Base-by-base conservation (phyloP, 2,113 vertebrate genomes). In the Phaethornis superciliosus region DNA sequence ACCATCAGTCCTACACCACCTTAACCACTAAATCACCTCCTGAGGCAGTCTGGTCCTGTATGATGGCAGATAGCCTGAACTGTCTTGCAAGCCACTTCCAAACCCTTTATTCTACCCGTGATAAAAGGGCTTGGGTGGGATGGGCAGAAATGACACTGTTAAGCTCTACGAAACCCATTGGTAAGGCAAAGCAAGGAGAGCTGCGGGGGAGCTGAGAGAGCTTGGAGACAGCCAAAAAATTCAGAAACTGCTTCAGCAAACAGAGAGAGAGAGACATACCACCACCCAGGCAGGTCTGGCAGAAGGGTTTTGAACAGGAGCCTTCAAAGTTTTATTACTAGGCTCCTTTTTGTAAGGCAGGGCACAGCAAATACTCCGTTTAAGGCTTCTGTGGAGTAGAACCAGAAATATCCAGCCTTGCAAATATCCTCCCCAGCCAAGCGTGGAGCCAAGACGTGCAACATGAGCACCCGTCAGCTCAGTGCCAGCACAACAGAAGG, bases 341-440 rank as follows among this genome's bases (percentile, higher is more conserved):
- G 90, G 89, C 91, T 96, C 69, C 86, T 95, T 96, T 94, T 13
- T 11, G 28, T 87, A 85, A 94, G 91, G 90, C 91, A 93, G 94
- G 96, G 95, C 94, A 93, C 77, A 85, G 92, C 94, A 92, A 96
- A 96, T 92, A 93, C 92, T 94, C 96, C 88, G 33, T 92, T 93
- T 93, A 93, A 96, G 95, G 94, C 58, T 96, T 96, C 92, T 10
- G 30, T 96, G 88, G 96, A 96, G 95, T 92, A 89, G 93, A 96
- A 96, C 92, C 89, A 96, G 93, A 96, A 96, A 96, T 96, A 96
- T 96, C 95, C 92, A 95, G 95, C 94, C 86, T 96, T 85, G 89
- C 95, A 96, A 96, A 96, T 95, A 84, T 94, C 95, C 83, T 96
- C 92, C 78, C 74, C 95, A 95, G 95, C 96, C 96, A 96, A 96